Conservation (phyloP, 2,113 vertebrate species). For the Plestiodon gilberti region DNA sequence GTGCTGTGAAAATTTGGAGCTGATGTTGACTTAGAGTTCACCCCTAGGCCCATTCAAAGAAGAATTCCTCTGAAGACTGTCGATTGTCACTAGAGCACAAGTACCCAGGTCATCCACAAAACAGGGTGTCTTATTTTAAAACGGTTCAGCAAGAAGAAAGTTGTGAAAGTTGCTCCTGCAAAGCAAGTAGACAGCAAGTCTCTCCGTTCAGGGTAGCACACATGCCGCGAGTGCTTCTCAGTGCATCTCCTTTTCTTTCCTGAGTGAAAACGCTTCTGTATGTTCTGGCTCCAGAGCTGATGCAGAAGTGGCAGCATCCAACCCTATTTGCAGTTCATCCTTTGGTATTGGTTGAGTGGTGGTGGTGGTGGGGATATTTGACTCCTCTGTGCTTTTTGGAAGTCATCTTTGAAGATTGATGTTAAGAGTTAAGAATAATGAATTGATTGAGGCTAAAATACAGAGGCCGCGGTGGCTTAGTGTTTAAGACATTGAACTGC, state of each 20-base stretch:
- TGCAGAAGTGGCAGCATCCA: background rate
- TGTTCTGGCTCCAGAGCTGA: background rate
- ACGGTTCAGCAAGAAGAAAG: background rate
- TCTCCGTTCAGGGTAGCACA: too few species aligned
- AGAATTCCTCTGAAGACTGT: background rate
- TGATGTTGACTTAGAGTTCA: background rate
- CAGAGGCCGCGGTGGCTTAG: too few species aligned
- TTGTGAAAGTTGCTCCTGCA: background rate
- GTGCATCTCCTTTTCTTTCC: background rate
- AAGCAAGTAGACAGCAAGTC: background rate
- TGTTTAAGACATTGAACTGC: too few species aligned
- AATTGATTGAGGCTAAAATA: too few species aligned
- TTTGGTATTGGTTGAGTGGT: background rate
- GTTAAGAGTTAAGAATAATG: background rate
- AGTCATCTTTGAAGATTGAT: background rate
- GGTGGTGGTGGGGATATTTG: background rate
- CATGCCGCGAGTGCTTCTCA: too few species aligned
- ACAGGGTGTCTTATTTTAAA: background rate
- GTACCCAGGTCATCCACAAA: background rate
- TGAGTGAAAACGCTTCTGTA: background rate
- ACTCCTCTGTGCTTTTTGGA: background rate
- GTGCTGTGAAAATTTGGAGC: background rate
- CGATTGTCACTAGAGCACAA: background rate
- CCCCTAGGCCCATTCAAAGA: background rate
- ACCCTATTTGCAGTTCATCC: background rate